These are phyloP conservation scores for Channa maculata DNA, from an alignment of 2,113 vertebrate species.

Conservation along the genomic window DNA sequence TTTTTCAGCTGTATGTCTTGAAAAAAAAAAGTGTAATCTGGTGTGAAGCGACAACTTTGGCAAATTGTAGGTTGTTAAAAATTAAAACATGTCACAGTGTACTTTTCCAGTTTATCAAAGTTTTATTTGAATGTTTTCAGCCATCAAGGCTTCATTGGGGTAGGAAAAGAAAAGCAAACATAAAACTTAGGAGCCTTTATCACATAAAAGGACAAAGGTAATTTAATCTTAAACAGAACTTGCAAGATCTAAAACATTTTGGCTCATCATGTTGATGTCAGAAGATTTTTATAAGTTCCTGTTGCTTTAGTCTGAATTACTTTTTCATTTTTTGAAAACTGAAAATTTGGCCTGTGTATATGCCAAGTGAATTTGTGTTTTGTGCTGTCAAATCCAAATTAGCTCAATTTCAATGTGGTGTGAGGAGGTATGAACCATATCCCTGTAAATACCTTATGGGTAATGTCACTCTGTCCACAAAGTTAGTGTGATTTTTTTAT, in stretches of 20 bases:
- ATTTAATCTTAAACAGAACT: background rate
- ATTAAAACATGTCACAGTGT: no score
- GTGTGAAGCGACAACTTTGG: no score
- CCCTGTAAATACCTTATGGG: constrained; percentile 51
- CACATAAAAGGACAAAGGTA: constrained; percentile 1
- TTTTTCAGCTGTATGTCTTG: background rate
- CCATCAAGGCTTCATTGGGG: no score
- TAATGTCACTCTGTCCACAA: constrained; percentile 43
- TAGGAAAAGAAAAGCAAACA: no score
- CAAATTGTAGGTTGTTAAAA: no score
- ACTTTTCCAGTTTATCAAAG: no score
- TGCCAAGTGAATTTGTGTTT: constrained; percentile 43
- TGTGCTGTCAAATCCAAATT: constrained; percentile 50
- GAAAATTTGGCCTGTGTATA: constrained; percentile 28
- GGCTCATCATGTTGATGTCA: constrained; percentile 16
- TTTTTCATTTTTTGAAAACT: constrained; percentile 52
- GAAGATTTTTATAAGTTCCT: constrained; percentile 26
- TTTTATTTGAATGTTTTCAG: no score
- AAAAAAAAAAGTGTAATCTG: background rate
- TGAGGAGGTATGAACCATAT: constrained; percentile 48
- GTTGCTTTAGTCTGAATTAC: constrained; percentile 13
- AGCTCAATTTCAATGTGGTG: constrained; percentile 60
- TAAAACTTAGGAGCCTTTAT: no score
- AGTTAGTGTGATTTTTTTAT: constrained; percentile 7
- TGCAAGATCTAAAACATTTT: constrained; percentile 14